phyloP scores from a whole-genome alignment of 2,888 invertebrate species.

The Rotaria socialis region DNA sequence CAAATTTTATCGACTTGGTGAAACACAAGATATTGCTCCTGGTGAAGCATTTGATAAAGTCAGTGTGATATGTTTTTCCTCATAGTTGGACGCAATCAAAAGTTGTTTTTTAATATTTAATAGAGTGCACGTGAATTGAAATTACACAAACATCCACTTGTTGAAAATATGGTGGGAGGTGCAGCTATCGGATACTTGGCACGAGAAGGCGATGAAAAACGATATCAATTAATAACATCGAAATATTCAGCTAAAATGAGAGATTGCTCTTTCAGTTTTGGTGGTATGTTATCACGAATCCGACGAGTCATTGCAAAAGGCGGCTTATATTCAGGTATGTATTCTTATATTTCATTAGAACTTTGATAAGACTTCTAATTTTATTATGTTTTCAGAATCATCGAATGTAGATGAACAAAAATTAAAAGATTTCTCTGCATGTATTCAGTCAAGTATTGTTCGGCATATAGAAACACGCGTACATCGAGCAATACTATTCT shows the following conservation, averaged over 20 bases:
- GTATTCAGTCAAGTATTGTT: conserved; percentile 71
- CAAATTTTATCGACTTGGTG: conserved; percentile 75
- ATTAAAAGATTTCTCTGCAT: conserved; percentile 73
- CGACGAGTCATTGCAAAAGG: conserved; percentile 50
- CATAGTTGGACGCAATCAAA: not conserved
- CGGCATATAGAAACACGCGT: conserved; percentile 76
- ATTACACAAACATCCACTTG: conserved; percentile 68
- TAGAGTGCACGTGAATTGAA: conserved; percentile 35
- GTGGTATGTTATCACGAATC: conserved; percentile 64
- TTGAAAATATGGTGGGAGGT: conserved; percentile 74
- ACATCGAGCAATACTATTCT: conserved; percentile 75
- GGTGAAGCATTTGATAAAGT: conserved; percentile 64
- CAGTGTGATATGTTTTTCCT: not conserved
- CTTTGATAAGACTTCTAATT: not conserved
- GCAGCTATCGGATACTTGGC: conserved; percentile 79
- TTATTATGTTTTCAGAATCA: not conserved
- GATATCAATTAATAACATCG: conserved; percentile 46
- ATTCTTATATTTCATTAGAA: not conserved
- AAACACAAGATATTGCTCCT: conserved; percentile 77
- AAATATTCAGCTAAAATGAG: conserved; percentile 58
- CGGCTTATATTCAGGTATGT: conserved; percentile 52
- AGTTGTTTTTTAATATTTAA: not conserved
- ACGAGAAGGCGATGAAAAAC: conserved; percentile 62
- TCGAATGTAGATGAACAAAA: conserved; percentile 31
- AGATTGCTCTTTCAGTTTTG: conserved; percentile 85